phyloP scores from a whole-genome alignment of 2,888 invertebrate genomes.

The Megalurothrips usitatus region DNA sequence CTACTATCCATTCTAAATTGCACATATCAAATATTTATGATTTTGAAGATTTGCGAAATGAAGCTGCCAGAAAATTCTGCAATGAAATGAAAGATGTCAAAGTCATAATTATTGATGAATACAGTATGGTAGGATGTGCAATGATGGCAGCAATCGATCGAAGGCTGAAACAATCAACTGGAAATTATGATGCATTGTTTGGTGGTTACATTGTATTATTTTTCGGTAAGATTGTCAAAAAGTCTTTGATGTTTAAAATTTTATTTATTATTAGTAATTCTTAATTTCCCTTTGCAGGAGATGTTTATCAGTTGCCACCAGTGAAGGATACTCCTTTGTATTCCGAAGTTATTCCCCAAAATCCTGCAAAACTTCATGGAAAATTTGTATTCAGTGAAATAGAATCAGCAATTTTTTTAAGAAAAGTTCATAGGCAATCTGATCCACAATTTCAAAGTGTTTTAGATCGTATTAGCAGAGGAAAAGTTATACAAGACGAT shows the following conservation, averaged over 20 bases:
- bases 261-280: neutral
- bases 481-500: neutral
- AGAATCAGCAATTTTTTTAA: neutral
- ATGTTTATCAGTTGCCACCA: neutral
- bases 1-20: neutral
- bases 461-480: neutral
- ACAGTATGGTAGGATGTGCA: neutral
- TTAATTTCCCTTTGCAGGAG: neutral
- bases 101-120: neutral
- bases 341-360: too few relatives aligned
- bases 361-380: too few relatives aligned
- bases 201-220: neutral
- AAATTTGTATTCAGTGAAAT: neutral
- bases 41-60: neutral
- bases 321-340: neutral
- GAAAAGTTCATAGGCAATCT: neutral
- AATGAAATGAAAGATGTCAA: neutral
- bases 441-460: neutral
- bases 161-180: neutral
- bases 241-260: neutral
- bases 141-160: neutral
- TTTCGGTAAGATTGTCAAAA: neutral
- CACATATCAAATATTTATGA: neutral
- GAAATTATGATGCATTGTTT: neutral
- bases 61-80: neutral